Evolutionary conservation across 1,140 invertebrate genomes (phyloP).

Genomic region (Andricus grossulariae): DNA sequence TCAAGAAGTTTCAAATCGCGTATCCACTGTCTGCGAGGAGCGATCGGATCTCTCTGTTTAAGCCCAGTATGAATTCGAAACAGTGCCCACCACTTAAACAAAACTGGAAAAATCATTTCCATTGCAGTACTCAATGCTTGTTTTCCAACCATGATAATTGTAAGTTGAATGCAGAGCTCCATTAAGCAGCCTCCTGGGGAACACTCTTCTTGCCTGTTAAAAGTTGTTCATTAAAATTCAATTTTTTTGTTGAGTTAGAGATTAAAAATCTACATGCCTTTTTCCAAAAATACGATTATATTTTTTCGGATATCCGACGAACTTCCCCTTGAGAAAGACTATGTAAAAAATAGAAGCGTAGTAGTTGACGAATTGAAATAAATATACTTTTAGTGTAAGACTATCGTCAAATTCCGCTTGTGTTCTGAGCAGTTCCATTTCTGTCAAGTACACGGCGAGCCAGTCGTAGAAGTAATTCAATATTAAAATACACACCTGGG

Average conservation of each 20-base stretch:
- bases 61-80: constrained; percentile 76
- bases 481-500: constrained; percentile 84
- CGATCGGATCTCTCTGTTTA: constrained; percentile 68
- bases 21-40: constrained; percentile 84
- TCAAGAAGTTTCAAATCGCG: constrained; percentile 93
- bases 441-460: constrained; percentile 94
- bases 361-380: constrained; percentile 99
- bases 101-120: constrained; percentile 85
- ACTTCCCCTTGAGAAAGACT: constrained; percentile 97
- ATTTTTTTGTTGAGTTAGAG: not conserved
- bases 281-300: constrained; percentile 86
- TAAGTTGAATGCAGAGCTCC: constrained; percentile 94
- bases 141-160: constrained; percentile 97
- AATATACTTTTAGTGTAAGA: constrained; percentile 96
- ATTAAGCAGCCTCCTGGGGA: constrained; percentile 93
- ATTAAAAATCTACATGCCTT: constrained; percentile 46
- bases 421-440: constrained; percentile 93
- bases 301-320: constrained; percentile 88
- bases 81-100: constrained; percentile 85
- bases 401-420: constrained; percentile 99
- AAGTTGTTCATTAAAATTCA: constrained; percentile 24
- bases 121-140: constrained; percentile 95
- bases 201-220: constrained; percentile 88
- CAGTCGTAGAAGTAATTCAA: constrained; percentile 94
- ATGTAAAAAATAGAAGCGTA: constrained; percentile 99